A percentile compares a stretch with the other conserved stretches of the same genome.
Evolutionary conservation across 2,113 vertebrate species (phyloP).

Genomic region (Brachyhypopomus gauderio): DNA sequence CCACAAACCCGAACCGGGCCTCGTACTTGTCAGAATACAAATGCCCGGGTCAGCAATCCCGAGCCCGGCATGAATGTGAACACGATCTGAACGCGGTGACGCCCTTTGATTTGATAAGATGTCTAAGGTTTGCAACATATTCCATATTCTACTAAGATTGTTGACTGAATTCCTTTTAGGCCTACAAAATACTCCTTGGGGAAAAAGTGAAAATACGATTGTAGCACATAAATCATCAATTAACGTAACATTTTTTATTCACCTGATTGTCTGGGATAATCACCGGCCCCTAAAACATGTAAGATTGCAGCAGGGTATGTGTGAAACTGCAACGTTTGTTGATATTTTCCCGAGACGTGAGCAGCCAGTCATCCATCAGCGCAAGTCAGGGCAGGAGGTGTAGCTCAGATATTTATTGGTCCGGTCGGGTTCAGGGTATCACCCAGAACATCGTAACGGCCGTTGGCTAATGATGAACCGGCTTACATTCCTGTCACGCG

Average conservation of each 20-base stretch:
- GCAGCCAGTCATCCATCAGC: slow-evolving; percentile 7
- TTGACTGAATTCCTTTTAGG: too few relatives aligned
- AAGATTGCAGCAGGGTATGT: background rate
- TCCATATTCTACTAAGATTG: too few relatives aligned
- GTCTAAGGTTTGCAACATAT: background rate
- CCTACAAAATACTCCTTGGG: too few relatives aligned
- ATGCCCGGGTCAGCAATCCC: slow-evolving; percentile 9
- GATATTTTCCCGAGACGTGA: background rate
- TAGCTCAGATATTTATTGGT: background rate
- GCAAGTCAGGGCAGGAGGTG: background rate
- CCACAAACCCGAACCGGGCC: background rate
- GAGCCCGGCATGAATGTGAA: background rate
- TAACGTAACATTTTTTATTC: too few relatives aligned
- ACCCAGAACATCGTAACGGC: too few relatives aligned
- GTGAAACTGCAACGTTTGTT: background rate
- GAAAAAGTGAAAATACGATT: too few relatives aligned
- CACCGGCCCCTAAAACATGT: background rate
- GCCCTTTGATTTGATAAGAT: background rate
- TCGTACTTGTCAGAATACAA: background rate
- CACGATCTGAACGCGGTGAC: background rate
- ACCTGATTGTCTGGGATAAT: too few relatives aligned
- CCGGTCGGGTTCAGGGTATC: background rate
- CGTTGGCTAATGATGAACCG: slow-evolving; percentile 13
- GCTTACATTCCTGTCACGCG: slow-evolving; percentile 21
- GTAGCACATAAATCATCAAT: too few relatives aligned